Conservation (phyloP, 1,140 invertebrate species). For the Dendroctonus valens region DNA sequence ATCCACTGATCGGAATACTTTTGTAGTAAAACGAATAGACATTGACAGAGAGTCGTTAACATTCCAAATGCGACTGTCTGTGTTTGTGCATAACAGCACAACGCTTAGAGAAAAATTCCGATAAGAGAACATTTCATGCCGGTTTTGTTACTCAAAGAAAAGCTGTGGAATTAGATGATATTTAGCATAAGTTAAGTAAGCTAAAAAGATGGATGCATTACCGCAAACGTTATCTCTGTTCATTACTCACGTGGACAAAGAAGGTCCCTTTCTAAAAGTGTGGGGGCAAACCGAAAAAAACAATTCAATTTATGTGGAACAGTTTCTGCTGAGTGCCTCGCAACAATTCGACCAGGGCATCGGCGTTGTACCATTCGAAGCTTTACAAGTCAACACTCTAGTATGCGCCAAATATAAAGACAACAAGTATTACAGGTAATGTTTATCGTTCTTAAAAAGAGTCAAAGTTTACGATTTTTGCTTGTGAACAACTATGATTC, state of each 20-base stretch:
- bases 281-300: conserved; percentile 61
- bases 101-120: background rate
- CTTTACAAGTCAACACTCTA: conserved; percentile 54
- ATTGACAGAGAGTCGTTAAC: too few species aligned
- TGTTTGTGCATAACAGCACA: too few species aligned
- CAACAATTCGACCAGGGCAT: conserved; percentile 54
- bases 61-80: too few species aligned
- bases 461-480: too few species aligned
- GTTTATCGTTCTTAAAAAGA: too few species aligned
- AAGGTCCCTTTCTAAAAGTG: conserved; percentile 64
- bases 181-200: background rate
- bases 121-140: background rate
- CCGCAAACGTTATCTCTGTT: conserved; percentile 35
- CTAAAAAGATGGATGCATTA: conserved; percentile 4
- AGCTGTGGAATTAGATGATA: too few species aligned
- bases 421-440: conserved; percentile 58
- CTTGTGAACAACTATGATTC: too few species aligned
- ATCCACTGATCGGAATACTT: too few species aligned
- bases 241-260: conserved; percentile 64
- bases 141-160: background rate
- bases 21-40: too few species aligned
- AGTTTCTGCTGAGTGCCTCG: conserved; percentile 52
- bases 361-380: conserved; percentile 44
- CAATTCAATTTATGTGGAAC: conserved; percentile 56
- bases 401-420: conserved; percentile 67